phyloP scores from a whole-genome alignment of 2,888 invertebrate species.

The Antheraea yamamai region DNA sequence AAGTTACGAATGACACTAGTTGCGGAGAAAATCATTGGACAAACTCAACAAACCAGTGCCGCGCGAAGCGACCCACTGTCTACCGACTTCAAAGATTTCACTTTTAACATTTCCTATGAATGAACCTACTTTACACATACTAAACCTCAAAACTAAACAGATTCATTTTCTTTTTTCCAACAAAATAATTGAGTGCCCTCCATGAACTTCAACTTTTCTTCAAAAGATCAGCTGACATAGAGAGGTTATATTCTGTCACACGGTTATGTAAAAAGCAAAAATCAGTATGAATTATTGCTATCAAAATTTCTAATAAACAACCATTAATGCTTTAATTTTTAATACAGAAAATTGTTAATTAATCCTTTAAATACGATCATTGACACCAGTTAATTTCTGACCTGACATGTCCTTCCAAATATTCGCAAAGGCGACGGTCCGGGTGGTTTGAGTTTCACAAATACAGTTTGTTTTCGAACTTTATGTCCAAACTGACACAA shows the following conservation, averaged over 20 bases:
- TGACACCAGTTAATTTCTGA: slow-evolving; percentile 29
- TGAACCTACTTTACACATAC: slow-evolving; percentile 41
- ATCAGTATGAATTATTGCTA: slow-evolving; percentile 1
- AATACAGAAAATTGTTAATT: neutral
- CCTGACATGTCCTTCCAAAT: slow-evolving; percentile 80
- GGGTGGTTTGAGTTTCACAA: slow-evolving; percentile 86
- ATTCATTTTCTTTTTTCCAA: slow-evolving; percentile 13
- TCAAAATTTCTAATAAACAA: neutral
- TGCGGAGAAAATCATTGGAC: slow-evolving; percentile 69
- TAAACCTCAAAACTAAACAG: slow-evolving; percentile 15
- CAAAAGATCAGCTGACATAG: slow-evolving; percentile 50
- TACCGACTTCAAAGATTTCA: slow-evolving; percentile 70
- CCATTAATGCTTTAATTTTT: neutral
- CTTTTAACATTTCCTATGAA: slow-evolving; percentile 68
- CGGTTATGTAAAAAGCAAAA: slow-evolving; percentile 52
- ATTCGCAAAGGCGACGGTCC: slow-evolving; percentile 82
- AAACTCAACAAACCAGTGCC: slow-evolving; percentile 71
- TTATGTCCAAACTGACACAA: slow-evolving; percentile 90
- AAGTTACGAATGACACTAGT: slow-evolving; percentile 60
- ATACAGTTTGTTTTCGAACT: slow-evolving; percentile 86
- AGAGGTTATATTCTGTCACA: slow-evolving; percentile 51
- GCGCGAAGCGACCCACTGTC: slow-evolving; percentile 69
- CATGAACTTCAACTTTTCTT: slow-evolving; percentile 28
- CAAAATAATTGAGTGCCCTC: slow-evolving; percentile 27
- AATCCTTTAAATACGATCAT: neutral